Conservation (phyloP, 2,113 vertebrate genomes). For the Corythoichthys intestinalis region DNA sequence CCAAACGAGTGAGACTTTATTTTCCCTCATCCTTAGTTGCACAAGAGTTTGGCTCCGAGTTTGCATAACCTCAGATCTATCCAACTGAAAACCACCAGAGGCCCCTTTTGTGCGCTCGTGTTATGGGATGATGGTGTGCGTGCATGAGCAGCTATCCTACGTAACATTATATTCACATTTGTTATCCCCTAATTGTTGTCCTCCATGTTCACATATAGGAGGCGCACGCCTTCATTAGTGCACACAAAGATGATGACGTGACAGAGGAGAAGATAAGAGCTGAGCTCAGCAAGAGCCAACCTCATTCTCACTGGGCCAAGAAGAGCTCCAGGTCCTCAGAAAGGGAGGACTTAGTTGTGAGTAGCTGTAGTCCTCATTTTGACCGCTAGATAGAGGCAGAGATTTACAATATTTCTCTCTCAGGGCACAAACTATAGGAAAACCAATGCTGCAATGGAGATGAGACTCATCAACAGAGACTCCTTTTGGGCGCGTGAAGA, state of each 20-base stretch:
- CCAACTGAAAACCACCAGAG: slow-evolving; percentile 42
- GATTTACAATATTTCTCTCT: slow-evolving; percentile 14
- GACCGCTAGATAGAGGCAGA: slow-evolving; percentile 58
- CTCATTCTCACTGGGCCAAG: slow-evolving; percentile 60
- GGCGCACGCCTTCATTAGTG: slow-evolving; percentile 66
- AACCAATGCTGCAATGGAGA: slow-evolving; percentile 82
- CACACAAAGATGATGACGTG: slow-evolving; percentile 69
- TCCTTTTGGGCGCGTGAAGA: slow-evolving; percentile 85
- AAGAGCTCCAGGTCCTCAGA: slow-evolving; percentile 61
- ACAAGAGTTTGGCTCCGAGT: slow-evolving; percentile 53
- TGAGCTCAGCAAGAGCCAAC: slow-evolving; percentile 56
- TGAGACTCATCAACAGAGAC: slow-evolving; percentile 77
- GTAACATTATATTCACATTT: slow-evolving; percentile 30
- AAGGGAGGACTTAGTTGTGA: slow-evolving; percentile 74
- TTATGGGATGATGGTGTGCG: slow-evolving; percentile 16
- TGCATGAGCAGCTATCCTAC: slow-evolving; percentile 14
- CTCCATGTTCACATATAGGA: slow-evolving; percentile 59
- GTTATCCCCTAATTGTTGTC: slow-evolving; percentile 19
- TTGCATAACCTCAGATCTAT: slow-evolving; percentile 46
- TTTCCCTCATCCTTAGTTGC: slow-evolving; percentile 48
- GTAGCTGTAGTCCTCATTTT: slow-evolving; percentile 20
- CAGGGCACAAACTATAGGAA: slow-evolving; percentile 87
- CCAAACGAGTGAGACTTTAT: slow-evolving; percentile 29
- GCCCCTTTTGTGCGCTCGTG: slow-evolving; percentile 26
- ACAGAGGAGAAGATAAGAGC: slow-evolving; percentile 66